Evolutionary conservation across 2,797 vertebrate genomes (phyloP), one percentile per base, ranked within the genome.

Genomic region (Botia almorhae): DNA sequence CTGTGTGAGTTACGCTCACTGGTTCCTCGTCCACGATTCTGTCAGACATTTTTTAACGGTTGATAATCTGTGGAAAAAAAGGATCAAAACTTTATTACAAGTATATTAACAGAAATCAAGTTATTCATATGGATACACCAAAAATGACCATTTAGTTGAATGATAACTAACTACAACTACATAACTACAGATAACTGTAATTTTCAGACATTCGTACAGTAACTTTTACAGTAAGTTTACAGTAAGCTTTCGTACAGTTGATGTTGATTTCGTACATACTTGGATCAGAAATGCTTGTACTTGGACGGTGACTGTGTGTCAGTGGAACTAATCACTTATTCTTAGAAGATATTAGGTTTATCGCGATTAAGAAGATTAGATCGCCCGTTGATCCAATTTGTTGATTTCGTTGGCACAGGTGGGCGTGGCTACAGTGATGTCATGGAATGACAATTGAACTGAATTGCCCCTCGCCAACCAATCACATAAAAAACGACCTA

Each of bases 1-100:
- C 98, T 93, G 98, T 99, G 36, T 98, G 94, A 73, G 87, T 93
- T 0, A 93, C 95, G 74, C 95, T 93, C 43, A 85, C 87, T 0
- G 91, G 93, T 88, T 98, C 94, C 13, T 97, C 95, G 17, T 96
- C 96, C 0, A 96, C 75, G 84, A 91, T 85, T 85, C 71, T 92
- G 86, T 89, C 88, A 76, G 92, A 93, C 93, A 93, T 93, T 79
- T 81, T 50, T 74, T 36, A 63, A 50, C 23, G 89, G 76, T 61
- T 83, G 64, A 61, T 65, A 80, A 23, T 78, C 60, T 16, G 65
- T 58, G 56, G 65, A 83, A 79, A 75, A 81, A 91, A 33, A 33
- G 23, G 89, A 82, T 77, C 2, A 61, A 74, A 72, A 7, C 84
- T 26, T 26, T 26, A 26, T 26, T 26, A 26, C 2, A n/a, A n/a